Base-by-base conservation (phyloP, 2,797 vertebrate species). In the Meriones psammophilus region DNA sequence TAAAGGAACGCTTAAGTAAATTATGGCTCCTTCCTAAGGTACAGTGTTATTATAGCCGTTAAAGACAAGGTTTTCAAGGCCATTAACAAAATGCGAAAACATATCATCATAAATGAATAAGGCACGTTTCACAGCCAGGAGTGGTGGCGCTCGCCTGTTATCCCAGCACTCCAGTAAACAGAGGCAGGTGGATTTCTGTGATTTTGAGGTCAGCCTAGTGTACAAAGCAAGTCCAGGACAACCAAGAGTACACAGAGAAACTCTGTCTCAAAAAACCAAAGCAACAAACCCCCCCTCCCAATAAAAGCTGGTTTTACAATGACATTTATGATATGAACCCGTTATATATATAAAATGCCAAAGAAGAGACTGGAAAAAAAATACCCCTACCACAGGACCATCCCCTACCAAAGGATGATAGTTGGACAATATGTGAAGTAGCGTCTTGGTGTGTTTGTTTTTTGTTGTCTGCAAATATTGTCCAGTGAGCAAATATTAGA, bases 1-100 rank as follows among this genome's bases (percentile, higher is more conserved):
- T 87, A 80, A 91, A 94, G 94, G 81, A 92, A 96, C 76, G 2
- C 89, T 95, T 92, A 93, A 91, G 76, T 92, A 94, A 89, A 84
- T 95, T 62, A 88, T 92, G 80, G 71, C 56, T 68, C 62, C 42
- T 91, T 93, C 68, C 83, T 85, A 80, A 97, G 66, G 79, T 74
- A 69, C 84, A 93, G n/a, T 84, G 84, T 91, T 88, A 85, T 91
- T 92, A 30, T 8, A 94, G 39, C 30, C 66, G 88, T 88, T 91
- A 96, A 94, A 62, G 36, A 80, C 22, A 46, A 87, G 58, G 74
- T 80, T 96, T 94, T 94, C 68, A 96, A 92, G 87, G 28, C 66
- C 60, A 69, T 91, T 92, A 94, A 85, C 76, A 68, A 94, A 94
- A 88, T 74, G 36, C 30, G 24, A 92, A 96, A 78, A 76, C 76